Evolutionary conservation across 2,113 vertebrate species (phyloP).

Genomic region (Vidua chalybeata): DNA sequence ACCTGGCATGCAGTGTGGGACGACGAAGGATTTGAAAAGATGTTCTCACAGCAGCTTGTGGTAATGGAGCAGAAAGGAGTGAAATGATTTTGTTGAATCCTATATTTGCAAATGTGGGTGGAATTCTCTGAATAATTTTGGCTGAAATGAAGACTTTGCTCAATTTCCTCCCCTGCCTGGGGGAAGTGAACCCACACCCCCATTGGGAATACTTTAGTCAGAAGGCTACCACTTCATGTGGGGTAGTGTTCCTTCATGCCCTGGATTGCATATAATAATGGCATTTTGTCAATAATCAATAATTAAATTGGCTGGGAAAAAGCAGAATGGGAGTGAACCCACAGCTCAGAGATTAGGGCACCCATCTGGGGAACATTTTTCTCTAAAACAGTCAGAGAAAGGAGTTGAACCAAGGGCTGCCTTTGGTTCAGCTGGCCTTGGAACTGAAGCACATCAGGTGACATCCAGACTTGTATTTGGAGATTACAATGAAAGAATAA

Average conservation of each 20-base stretch:
- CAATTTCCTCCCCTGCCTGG: slow-evolving; percentile 16
- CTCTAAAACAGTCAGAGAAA: background rate
- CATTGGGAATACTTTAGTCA: background rate
- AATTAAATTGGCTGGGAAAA: background rate
- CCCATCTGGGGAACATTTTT: background rate
- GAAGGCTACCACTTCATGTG: background rate
- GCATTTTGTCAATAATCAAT: background rate
- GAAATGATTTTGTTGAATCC: slow-evolving; percentile 38
- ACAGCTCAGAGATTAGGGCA: background rate
- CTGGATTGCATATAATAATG: background rate
- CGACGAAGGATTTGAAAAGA: slow-evolving; percentile 11
- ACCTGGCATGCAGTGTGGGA: slow-evolving; percentile 15
- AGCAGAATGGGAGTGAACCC: background rate
- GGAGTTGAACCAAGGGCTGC: background rate
- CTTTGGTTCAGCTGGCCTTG: background rate
- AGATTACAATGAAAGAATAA: background rate
- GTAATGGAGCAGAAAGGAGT: slow-evolving; percentile 43
- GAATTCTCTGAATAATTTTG: slow-evolving; percentile 61
- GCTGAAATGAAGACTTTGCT: slow-evolving; percentile 43
- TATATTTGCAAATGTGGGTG: slow-evolving; percentile 51
- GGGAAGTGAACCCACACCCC: background rate
- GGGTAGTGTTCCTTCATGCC: background rate
- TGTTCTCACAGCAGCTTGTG: background rate
- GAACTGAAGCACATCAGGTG: background rate
- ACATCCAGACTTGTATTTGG: background rate